phyloP scores from a whole-genome alignment of 2,113 vertebrate genomes.

The Catharus bicknelli region DNA sequence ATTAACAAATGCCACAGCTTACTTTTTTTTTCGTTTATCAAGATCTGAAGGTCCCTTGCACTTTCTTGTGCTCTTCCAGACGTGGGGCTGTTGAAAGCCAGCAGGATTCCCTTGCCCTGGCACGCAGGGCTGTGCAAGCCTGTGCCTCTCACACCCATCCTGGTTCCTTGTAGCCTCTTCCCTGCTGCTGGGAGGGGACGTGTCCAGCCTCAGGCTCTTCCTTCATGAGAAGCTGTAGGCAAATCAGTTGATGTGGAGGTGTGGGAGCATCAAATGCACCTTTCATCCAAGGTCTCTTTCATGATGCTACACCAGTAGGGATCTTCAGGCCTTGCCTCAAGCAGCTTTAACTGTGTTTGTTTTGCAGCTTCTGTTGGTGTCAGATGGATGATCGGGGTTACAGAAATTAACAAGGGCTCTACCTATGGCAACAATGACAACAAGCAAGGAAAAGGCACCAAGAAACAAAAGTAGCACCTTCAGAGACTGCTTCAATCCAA shows the following conservation, averaged over 20 bases:
- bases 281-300: neutral
- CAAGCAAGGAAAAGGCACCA: conserved; percentile 18
- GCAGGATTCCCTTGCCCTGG: neutral
- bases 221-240: neutral
- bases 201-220: neutral
- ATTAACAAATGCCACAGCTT: neutral
- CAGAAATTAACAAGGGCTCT: conserved; percentile 91
- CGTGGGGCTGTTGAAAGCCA: neutral
- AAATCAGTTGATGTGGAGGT: neutral
- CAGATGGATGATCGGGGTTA: conserved; percentile 96
- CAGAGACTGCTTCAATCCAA: conserved; percentile 33
- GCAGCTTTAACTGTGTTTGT: neutral
- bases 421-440: conserved; percentile 85
- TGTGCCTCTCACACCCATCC: neutral
- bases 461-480: conserved; percentile 73
- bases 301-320: neutral
- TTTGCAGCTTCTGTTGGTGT: conserved; percentile 85
- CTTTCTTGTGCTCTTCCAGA: neutral
- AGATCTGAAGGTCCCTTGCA: neutral
- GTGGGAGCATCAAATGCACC: neutral
- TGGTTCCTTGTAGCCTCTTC: neutral
- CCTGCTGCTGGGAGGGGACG: neutral
- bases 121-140: neutral
- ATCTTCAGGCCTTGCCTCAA: neutral
- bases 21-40: neutral